phyloP scores from a whole-genome alignment of 1,140 invertebrate genomes.

The Hestina assimilis region DNA sequence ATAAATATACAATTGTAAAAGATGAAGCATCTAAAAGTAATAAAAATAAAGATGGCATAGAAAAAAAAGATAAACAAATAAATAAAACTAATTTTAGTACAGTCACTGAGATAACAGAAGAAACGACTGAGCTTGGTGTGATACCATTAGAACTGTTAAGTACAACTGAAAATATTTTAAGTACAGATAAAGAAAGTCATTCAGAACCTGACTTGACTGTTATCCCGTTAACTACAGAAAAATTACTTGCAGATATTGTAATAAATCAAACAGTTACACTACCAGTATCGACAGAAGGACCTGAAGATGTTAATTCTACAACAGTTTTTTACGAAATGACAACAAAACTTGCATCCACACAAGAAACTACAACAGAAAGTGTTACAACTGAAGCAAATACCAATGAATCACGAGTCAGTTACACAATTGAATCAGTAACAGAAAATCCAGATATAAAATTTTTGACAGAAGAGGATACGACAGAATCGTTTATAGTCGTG shows the following conservation, averaged over 20 bases:
- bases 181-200: slow-evolving; percentile 53
- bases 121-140: slow-evolving; percentile 52
- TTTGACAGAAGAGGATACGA: not conserved
- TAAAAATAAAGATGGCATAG: slow-evolving; percentile 17
- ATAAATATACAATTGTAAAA: slow-evolving; percentile 58
- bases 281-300: slow-evolving; percentile 49
- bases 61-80: not conserved
- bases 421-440: not conserved
- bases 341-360: slow-evolving; percentile 25
- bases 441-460: not conserved
- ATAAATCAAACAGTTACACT: slow-evolving; percentile 53
- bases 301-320: slow-evolving; percentile 43
- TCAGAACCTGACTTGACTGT: slow-evolving; percentile 62
- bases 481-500: not conserved
- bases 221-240: slow-evolving; percentile 60
- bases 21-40: slow-evolving; percentile 25
- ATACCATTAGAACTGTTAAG: slow-evolving; percentile 65
- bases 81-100: not conserved
- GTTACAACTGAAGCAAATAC: slow-evolving; percentile 15
- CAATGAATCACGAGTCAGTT: slow-evolving; percentile 1
- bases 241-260: slow-evolving; percentile 36
- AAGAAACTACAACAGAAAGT: slow-evolving; percentile 18
- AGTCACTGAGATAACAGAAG: slow-evolving; percentile 16
- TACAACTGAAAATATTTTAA: slow-evolving; percentile 51
- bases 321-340: slow-evolving; percentile 39